A percentile compares a stretch with the other conserved stretches of the same genome.
These are phyloP conservation scores for Oscheius sp. DNA, from an alignment of 2,888 invertebrate genomes.

Conservation along the genomic window DNA sequence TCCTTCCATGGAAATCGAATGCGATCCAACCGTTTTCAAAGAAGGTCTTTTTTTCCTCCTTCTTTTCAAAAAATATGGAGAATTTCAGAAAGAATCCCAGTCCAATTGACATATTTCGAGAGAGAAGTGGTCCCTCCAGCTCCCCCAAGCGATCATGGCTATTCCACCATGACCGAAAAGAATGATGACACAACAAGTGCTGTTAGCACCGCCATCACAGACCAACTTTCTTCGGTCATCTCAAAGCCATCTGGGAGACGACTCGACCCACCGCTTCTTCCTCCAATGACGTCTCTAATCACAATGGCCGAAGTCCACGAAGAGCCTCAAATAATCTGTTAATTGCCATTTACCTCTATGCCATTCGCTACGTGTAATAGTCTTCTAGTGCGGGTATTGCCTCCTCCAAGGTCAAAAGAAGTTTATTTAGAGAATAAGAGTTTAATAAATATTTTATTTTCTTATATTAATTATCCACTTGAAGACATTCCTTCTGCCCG, in stretches of 20 bases:
- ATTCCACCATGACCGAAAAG: slow-evolving; percentile 87
- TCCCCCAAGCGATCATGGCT: slow-evolving; percentile 81
- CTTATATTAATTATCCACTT: no score
- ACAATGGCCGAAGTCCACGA: slow-evolving; percentile 26
- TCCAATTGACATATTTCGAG: slow-evolving; percentile 71
- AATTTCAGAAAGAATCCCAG: neutral
- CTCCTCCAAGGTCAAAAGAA: no score
- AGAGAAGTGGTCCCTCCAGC: slow-evolving; percentile 75
- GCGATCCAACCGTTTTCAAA: slow-evolving; percentile 18
- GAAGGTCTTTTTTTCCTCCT: neutral
- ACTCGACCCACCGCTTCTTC: neutral
- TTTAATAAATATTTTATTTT: slow-evolving; percentile 5
- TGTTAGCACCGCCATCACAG: slow-evolving; percentile 21
- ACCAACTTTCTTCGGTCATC: neutral
- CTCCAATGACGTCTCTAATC: slow-evolving; percentile 15
- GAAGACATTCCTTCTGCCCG: no score
- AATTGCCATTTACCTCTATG: neutral
- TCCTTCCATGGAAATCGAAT: slow-evolving; percentile 8
- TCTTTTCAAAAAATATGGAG: neutral
- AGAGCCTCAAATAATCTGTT: slow-evolving; percentile 15
- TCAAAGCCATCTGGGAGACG: slow-evolving; percentile 10
- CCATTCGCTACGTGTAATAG: slow-evolving; percentile 12
- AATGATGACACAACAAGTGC: slow-evolving; percentile 31
- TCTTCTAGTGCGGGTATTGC: neutral
- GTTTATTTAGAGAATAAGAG: no score